Base-by-base conservation (phyloP, 2,797 vertebrate genomes). In the Hydrophis major region DNA sequence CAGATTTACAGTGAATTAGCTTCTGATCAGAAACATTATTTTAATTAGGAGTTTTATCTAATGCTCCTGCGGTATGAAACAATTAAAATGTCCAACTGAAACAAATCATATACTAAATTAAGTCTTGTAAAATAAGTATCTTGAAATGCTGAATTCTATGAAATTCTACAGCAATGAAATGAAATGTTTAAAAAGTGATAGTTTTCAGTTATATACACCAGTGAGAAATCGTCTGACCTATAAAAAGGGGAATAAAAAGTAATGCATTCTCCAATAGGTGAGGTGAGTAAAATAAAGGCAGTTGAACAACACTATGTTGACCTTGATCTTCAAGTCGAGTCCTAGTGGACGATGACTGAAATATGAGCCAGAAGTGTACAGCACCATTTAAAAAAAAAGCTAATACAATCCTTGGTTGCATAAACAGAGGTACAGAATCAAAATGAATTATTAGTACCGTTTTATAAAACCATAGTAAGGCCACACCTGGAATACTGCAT, bases 41-140 rank as follows among this genome's bases (percentile, higher is more conserved):
- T 4, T 61, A 89, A 74, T 83, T 92, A 0, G 12, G 27, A 56
- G n/a, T 12, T 57, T 47, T 63, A 92, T 0, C 37, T 89, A 0
- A 61, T 53, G 32, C 91, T 61, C 7, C 28, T 37, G 16, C 50
- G 14, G 56, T 42, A 53, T 61, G 63, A 92, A 69, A 69, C 14
- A 47, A 27, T 2, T 47, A 56, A n/a, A 60, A 90, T 22, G 37
- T n/a, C 55, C 28, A 1, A 60, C 27, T 78, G 47, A 61, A 92
- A 83, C 74, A 59, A n/a, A 0, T 8, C 53, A 37, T 60, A 94
- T 87, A 47, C 6, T 69, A 95, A 95, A 86, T 57, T 59, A 94
- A 94, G 94, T 66, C 32, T 0, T 83, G 20, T 25, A 83, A 83
- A 42, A 47, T 83, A 94, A 90, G 91, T 56, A 60, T 20, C 12